These are phyloP conservation scores for Salvelinus alpinus DNA, from an alignment of 2,113 vertebrate genomes.

Conservation along the genomic window DNA sequence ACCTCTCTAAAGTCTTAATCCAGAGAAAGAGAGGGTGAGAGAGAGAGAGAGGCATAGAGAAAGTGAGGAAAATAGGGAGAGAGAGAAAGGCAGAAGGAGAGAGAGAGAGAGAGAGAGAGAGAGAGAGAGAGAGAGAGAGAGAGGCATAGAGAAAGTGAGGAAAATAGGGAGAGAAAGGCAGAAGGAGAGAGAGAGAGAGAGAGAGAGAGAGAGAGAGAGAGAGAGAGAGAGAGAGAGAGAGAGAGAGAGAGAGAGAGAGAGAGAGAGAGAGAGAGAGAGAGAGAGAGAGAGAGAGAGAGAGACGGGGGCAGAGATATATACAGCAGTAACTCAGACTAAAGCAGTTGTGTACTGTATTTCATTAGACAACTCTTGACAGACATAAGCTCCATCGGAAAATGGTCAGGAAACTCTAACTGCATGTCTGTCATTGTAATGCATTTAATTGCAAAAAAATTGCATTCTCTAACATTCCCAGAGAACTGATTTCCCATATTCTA, in stretches of 20 bases:
- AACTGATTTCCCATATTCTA: background rate
- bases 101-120: background rate
- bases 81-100: slow-evolving; percentile 3
- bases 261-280: background rate
- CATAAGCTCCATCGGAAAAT: slow-evolving; percentile 23
- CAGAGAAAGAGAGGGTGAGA: background rate
- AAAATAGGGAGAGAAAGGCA: background rate
- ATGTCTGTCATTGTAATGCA: slow-evolving; percentile 33
- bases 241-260: slow-evolving; percentile 6
- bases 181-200: background rate
- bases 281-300: background rate
- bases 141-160: too few species aligned
- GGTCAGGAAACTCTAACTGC: slow-evolving; percentile 30
- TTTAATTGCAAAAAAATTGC: slow-evolving; percentile 32
- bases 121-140: background rate
- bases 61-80: background rate
- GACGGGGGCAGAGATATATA: background rate
- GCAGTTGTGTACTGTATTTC: slow-evolving; percentile 37
- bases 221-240: background rate
- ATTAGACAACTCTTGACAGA: slow-evolving; percentile 44
- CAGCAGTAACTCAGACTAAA: slow-evolving; percentile 22
- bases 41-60: background rate
- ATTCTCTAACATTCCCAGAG: slow-evolving; percentile 1
- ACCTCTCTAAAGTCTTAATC: slow-evolving; percentile 1
- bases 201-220: too few species aligned